Conservation (phyloP, 2,888 invertebrate genomes). For the Eupithecia inturbata region DNA sequence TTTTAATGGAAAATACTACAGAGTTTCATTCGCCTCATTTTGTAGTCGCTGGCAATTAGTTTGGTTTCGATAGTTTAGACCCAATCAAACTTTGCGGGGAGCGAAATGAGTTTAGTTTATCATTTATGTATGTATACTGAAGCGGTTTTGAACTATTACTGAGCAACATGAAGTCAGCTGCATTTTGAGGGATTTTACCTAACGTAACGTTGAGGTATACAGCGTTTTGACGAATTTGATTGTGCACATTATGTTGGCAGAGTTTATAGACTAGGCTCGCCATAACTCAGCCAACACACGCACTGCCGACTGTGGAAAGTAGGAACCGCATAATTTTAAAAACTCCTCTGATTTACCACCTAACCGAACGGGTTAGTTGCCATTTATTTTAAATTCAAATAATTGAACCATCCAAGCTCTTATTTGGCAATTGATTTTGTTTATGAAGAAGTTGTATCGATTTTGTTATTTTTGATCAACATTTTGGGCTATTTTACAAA, state of each 20-base stretch:
- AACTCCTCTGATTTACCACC: too few relatives aligned
- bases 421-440: too few relatives aligned
- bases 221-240: background rate
- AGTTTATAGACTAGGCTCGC: background rate
- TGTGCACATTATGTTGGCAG: background rate
- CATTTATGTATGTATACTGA: constrained; percentile 17
- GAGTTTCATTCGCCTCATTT: constrained; percentile 44
- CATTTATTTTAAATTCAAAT: too few relatives aligned
- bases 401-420: too few relatives aligned
- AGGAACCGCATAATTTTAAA: too few relatives aligned
- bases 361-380: too few relatives aligned
- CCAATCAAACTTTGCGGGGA: constrained; percentile 60
- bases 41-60: constrained; percentile 53
- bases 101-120: constrained; percentile 52
- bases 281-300: too few relatives aligned
- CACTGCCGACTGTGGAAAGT: too few relatives aligned
- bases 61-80: constrained; percentile 63
- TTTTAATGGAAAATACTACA: constrained; percentile 44
- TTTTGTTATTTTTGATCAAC: too few relatives aligned
- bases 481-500: too few relatives aligned
- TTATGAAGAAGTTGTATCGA: too few relatives aligned
- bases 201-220: background rate
- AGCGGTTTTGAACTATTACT: background rate
- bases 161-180: background rate
- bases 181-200: background rate